phyloP scores from a whole-genome alignment of 1,140 invertebrate genomes.

The Euschistus heros region DNA sequence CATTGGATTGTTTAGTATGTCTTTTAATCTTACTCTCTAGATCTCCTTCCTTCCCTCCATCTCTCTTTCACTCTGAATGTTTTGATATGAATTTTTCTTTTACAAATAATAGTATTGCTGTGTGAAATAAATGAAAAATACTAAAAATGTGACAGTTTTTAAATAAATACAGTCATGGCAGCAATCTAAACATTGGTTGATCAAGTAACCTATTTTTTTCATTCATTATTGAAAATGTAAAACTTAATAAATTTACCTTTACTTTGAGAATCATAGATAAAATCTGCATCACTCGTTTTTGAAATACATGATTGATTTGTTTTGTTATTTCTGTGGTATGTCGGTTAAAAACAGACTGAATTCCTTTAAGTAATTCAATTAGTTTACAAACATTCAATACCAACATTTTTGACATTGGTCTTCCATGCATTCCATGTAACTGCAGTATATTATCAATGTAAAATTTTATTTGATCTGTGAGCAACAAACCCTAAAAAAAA shows the following conservation, averaged over 20 bases:
- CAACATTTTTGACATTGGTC: slow-evolving; percentile 66
- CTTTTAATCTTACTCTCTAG: too few relatives aligned
- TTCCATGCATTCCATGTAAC: slow-evolving; percentile 60
- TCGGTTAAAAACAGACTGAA: slow-evolving; percentile 51
- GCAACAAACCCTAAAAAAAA: slow-evolving; percentile 6
- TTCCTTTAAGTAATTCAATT: slow-evolving; percentile 68
- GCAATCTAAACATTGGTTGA: neutral
- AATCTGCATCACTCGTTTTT: slow-evolving; percentile 56
- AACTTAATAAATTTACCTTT: slow-evolving; percentile 28
- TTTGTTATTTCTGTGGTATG: slow-evolving; percentile 47
- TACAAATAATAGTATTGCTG: too few relatives aligned
- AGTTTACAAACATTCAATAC: slow-evolving; percentile 67
- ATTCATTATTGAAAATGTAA: slow-evolving; percentile 4
- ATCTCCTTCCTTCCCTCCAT: too few relatives aligned
- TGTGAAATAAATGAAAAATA: neutral
- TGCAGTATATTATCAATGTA: slow-evolving; percentile 60
- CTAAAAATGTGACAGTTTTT: neutral
- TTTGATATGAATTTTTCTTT: too few relatives aligned
- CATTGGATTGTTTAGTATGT: too few relatives aligned
- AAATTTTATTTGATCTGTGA: slow-evolving; percentile 47
- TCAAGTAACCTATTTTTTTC: neutral
- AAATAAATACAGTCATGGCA: neutral
- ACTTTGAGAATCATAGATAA: slow-evolving; percentile 43
- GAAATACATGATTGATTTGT: slow-evolving; percentile 52
- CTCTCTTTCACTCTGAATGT: too few relatives aligned